Evolutionary conservation across 64 coral and sea anemone species (phyloP), one percentile per base, ranked within the genome.

Genomic region (Montipora efflorescens): DNA sequence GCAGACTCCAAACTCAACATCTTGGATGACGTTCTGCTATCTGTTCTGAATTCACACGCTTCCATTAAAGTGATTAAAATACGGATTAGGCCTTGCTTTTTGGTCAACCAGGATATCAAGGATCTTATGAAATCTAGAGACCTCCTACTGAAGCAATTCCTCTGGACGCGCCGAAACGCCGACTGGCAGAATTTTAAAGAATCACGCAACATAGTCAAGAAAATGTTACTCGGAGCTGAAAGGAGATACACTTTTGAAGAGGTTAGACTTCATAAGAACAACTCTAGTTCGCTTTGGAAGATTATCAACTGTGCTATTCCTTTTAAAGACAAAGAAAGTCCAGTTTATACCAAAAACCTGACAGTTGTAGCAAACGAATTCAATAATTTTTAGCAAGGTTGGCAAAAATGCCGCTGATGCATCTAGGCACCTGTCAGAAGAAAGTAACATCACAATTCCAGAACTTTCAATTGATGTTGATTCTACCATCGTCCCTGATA

Each of bases 311-410:
- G 61, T 9, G 62, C 55, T 48, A 69, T 87, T 47, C 83, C 55
- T 49, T 87, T 66, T 69, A 70, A 66, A 23, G 62, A 87, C 66
- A 87, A 87, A 43, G 46, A 79, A 52, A 79, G 46, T 4, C 76
- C 76, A 87, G 83, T 62, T 72, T 70, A 47, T 44, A 66, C 83
- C 25, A 87, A 87, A 50, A n/a, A 70, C 48, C 15, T 67, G 83
- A 47, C 58, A 72, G 83, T 87, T 50, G 25, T 72, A 87, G 48
- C 83, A 14, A 87, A 72, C 16, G 7, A 64, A 87, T 83, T 83
- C 48, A 91, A 91, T 91, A 19, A 22, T 91, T 68, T 91, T 82
- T 21, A 44, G 62, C 19, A 80, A 79, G 59, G 87, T 89, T 58
- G 87, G 87, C 51, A 48, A 16, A 89, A 89, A 22, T 90, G 71